Evolutionary conservation across 2,797 vertebrate species (phyloP), one percentile per base, ranked within the genome.

Genomic region (Myiotriccus ornatus): DNA sequence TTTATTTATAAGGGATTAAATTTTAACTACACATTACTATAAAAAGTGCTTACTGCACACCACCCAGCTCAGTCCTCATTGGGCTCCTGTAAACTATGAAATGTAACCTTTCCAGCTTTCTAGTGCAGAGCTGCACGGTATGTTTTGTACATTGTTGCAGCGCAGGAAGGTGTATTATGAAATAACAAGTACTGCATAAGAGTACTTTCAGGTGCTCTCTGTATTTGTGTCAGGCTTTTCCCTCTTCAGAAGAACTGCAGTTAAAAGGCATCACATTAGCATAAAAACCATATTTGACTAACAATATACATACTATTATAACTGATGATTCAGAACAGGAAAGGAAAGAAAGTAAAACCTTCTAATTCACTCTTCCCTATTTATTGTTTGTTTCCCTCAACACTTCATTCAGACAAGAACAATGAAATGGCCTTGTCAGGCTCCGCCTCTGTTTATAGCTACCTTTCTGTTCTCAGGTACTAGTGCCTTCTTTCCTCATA

Each of bases 161-260:
- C 3, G 2, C 47, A 63, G 59, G 56, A 82, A 94, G 20, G 63
- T 59, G 50, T 82, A 80, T 93, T 94, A 92, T 1, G 14, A 94
- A 95, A 94, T 70, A 76, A 73, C 65, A 93, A 84, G 59, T 53
- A 84, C 93, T 89, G 87, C 77, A 53, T 63, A 90, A 87, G 62
- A 84, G 69, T 46, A 67, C 74, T 91, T 84, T 94, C 64, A 90
- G 83, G 67, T 92, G 74, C 35, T 88, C 39, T 76, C 76, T 49
- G 6, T 55, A 74, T 91, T 94, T 91, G 41, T 86, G 37, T 85
- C 62, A 64, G 83, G 69, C 52, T 95, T 95, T 89, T 90, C 85
- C 83, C 63, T 63, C 70, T 90, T 67, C 55, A 64, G 69, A 95
- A 94, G 55, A 78, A 56, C 32, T 46, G 69, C 87, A 91, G 84